Base-by-base conservation (phyloP, 2,113 vertebrate genomes). In the Oryctolagus cuniculus region DNA sequence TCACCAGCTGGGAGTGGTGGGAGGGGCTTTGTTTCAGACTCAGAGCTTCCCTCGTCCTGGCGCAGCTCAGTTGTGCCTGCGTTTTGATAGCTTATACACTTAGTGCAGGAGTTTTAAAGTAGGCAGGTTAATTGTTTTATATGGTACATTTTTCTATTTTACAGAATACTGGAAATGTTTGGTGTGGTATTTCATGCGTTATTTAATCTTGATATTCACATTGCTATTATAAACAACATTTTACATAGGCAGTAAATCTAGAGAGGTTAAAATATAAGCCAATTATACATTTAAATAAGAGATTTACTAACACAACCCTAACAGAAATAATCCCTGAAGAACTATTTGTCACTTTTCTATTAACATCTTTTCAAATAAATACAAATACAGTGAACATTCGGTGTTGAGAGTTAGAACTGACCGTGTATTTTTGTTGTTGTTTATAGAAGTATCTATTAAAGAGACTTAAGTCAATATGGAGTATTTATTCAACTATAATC, bases 371-470 rank as follows among this genome's bases (percentile, higher is more conserved):
- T 72, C 22, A 93, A 51, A 70, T 25, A 74, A 86, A 89, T 77
- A 75, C 51, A 77, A 94, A 85, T 77, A 38, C 7, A 81, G 8
- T 78, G 27, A 34, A 87, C 80, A 94, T 51, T 89, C 84, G 82
- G 13, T 72, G 53, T 31, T 79, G 27, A 31, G 66, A 86, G 44
- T n/a, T 61, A 92, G 10, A 31, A 90, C 70, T 97, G 95, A 97
- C 27, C 31, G 11, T 72, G 11, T 89, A 17, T 89, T 89, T 93
- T 77, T 69, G 78, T 92, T 98, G 90, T 96, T 98, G 94, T 97
- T 98, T 95, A 96, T 97, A 99, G 98, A 98, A 98, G 98, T 99
- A 98, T 95, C 97, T 99, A 61, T 96, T 98, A 97, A 98, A 98
- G 95, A 98, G 97, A 98, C 96, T 99, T 85, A 97, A 70, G 77